phyloP scores from a whole-genome alignment of 35 echinoderm and acorn worm genomes.

The Apostichopus parvimensis region DNA sequence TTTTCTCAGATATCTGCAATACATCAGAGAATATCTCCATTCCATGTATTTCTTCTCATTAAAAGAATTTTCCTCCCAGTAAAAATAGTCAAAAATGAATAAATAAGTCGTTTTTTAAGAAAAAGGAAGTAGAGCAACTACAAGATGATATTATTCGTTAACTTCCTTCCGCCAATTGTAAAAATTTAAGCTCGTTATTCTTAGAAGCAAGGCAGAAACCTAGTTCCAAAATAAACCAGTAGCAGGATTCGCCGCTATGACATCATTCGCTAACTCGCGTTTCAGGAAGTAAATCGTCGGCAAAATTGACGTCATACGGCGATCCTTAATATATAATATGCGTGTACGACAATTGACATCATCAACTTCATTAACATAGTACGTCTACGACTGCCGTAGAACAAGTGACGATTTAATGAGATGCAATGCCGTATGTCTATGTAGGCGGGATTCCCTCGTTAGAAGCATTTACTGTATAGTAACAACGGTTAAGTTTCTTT shows the following conservation, averaged over 20 bases:
- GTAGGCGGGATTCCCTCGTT: conserved; percentile 33
- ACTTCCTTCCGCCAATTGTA: conserved; percentile 38
- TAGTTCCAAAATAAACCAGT: conserved; percentile 1
- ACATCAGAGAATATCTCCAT: too few species aligned
- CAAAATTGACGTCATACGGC: conserved; percentile 33
- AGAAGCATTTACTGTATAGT: too few species aligned
- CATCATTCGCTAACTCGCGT: conserved; percentile 12
- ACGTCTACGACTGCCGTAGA: not conserved
- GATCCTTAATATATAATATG: conserved; percentile 10
- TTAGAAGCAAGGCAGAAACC: conserved; percentile 12
- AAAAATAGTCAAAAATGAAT: not conserved
- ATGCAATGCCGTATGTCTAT: conserved; percentile 12
- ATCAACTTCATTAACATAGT: conserved; percentile 28
- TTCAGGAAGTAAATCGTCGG: conserved; percentile 20
- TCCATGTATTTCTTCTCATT: not conserved
- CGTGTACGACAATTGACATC: conserved; percentile 27
- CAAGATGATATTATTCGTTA: not conserved
- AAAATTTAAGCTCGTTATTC: conserved; percentile 13
- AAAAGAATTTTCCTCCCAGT: not conserved
- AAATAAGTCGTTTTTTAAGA: not conserved
- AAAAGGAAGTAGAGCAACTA: not conserved
- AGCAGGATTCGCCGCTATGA: not conserved
- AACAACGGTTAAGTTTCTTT: too few species aligned
- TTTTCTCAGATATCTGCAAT: too few species aligned
- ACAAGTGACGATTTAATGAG: conserved; percentile 11